phyloP scores from a whole-genome alignment of 2,113 vertebrate genomes.

The Notothenia rossii region DNA sequence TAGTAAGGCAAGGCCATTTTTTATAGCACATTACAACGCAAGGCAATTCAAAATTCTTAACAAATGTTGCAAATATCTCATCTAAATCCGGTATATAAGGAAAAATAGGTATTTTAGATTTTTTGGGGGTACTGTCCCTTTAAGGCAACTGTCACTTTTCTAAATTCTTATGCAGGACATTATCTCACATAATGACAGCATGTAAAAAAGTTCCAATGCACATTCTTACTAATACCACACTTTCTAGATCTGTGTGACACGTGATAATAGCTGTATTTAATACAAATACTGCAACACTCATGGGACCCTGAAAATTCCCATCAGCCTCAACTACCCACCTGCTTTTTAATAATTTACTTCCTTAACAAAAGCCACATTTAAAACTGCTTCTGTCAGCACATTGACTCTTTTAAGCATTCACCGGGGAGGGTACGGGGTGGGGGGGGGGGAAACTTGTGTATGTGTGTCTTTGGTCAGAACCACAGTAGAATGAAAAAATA shows the following conservation, averaged over 20 bases:
- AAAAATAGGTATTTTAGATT: too few species aligned
- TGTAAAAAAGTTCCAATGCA: constrained; percentile 1
- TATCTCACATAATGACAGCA: constrained; percentile 2
- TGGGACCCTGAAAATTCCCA: background rate
- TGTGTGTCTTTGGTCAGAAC: constrained; percentile 27
- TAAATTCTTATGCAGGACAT: constrained; percentile 7
- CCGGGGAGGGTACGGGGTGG: background rate
- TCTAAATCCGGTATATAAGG: too few species aligned
- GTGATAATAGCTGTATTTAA: background rate
- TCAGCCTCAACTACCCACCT: background rate
- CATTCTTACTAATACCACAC: background rate
- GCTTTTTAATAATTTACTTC: background rate
- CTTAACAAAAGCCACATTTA: constrained; percentile 2
- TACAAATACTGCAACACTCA: constrained; percentile 5
- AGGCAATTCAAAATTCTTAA: too few species aligned
- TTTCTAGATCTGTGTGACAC: background rate
- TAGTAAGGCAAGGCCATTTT: too few species aligned
- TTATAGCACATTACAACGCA: too few species aligned
- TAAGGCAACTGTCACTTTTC: constrained; percentile 1
- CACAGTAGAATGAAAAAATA: background rate
- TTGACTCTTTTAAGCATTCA: constrained; percentile 21
- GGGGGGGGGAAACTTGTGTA: constrained; percentile 15
- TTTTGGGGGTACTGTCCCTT: background rate
- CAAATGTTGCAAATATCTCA: too few species aligned
- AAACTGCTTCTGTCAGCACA: constrained; percentile 26